Evolutionary conservation across 2,797 vertebrate species (phyloP), one percentile per base, ranked within the genome.

Genomic region (Tarsius wallacei): DNA sequence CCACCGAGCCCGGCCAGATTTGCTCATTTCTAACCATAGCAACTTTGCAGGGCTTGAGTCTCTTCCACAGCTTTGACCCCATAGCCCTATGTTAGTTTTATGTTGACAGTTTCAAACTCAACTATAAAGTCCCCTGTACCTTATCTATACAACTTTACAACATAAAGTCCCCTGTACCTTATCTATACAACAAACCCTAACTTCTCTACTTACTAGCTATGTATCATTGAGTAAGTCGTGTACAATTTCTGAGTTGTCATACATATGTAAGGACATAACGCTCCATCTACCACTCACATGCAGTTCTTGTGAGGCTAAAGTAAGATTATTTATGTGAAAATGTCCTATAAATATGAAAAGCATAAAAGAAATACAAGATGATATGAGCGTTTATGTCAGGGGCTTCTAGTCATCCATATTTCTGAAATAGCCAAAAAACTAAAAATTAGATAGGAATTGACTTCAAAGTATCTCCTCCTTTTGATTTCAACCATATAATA

Each of bases 281-380:
- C 53, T 22, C 13, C 59, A 61, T 22, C n/a, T 33, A 70, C 33
- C 51, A 71, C 13, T 31, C 51, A 71, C 13, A 10, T 47, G 22
- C 13, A 81, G 74, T 94, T 80, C 77, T 63, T 51, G 6, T n/a
- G 77, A 92, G 31, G 68, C 17, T 91, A 47, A 95, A 61, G 63
- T 33, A 96, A 94, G 64, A 71, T 31, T 24, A 59, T 17, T 53
- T 51, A 90, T 47, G 10, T 94, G 28, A 93, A 86, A 73, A 89
- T 86, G 24, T 21, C 33, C 68, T 86, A 55, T 19, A 92, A 80
- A 87, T 36, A 87, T 33, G 22, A 61, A 94, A 92, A 86, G 8
- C 42, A 80, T 17, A 66, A 89, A 89, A 85, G 31, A 94, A 96
- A 97, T 74, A 26, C 11, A 78, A 93, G 68, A 49, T 51, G 22